Evolutionary conservation across 2,888 invertebrate species (phyloP).

Genomic region (Bellardia bayeri): DNA sequence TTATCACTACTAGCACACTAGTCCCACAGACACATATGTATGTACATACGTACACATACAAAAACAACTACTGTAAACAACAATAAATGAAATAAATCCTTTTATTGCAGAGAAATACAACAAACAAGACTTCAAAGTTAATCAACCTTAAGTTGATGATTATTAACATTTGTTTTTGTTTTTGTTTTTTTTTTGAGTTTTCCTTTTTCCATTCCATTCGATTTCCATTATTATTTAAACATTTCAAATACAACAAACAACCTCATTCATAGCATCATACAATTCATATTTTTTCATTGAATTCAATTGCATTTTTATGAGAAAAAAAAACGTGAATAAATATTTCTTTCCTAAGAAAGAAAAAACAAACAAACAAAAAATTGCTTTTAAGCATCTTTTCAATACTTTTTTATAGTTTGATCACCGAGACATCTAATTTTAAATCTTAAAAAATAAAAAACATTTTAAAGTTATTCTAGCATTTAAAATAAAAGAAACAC

Average conservation of each 20-base stretch:
- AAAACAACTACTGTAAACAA: not conserved
- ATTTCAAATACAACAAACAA: slow-evolving; percentile 41
- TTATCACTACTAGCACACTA: not conserved
- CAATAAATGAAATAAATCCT: slow-evolving; percentile 62
- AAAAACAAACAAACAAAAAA: not conserved
- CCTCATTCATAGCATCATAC: slow-evolving; percentile 32
- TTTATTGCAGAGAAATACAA: slow-evolving; percentile 49
- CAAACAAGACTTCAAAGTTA: slow-evolving; percentile 5
- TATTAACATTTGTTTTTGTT: not conserved
- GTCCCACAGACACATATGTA: not conserved
- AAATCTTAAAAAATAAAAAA: not conserved
- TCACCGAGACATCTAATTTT: too few relatives aligned
- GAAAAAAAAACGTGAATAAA: slow-evolving; percentile 20
- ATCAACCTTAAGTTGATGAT: slow-evolving; percentile 6
- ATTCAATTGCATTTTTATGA: slow-evolving; percentile 31
- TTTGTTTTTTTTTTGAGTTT: not conserved
- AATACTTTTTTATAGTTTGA: too few relatives aligned
- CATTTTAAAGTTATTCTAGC: slow-evolving; percentile 6
- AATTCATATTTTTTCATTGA: not conserved
- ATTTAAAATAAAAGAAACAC: slow-evolving; percentile 44
- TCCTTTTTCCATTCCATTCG: not conserved
- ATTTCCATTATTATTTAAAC: slow-evolving; percentile 1
- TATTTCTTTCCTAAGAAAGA: not conserved
- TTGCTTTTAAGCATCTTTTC: not conserved
- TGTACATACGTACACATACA: too few relatives aligned